Percentiles rank a stretch among this genome's conserved stretches.
Conservation (phyloP, 2,797 vertebrate species). For the Chiroxiphia lanceolata region DNA sequence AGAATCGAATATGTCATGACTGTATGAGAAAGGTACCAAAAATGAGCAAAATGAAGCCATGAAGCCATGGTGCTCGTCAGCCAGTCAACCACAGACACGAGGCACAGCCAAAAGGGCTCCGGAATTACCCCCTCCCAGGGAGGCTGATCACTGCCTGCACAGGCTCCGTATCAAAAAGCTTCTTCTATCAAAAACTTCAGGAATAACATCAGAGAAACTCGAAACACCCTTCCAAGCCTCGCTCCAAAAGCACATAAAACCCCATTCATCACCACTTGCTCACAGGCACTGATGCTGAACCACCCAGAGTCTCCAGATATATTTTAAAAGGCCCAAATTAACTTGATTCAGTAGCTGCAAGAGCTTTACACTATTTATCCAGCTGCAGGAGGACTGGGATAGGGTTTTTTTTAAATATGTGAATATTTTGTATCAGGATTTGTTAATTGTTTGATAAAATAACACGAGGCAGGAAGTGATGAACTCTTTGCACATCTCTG, state of each 20-base stretch:
- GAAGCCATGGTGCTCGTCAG: neutral
- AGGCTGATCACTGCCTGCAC: neutral
- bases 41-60: neutral
- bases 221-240: neutral
- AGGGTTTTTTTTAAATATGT: neutral
- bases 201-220: neutral
- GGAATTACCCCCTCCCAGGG: neutral
- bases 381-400: neutral
- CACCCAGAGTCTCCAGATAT: neutral
- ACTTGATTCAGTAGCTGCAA: conserved; percentile 4
- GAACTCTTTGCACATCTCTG: neutral
- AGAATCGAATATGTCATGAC: neutral
- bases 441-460: neutral
- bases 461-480: neutral
- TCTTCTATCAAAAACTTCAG: neutral
- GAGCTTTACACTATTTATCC: neutral
- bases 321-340: neutral
- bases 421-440: neutral
- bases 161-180: neutral
- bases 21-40: neutral
- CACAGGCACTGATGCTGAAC: neutral
- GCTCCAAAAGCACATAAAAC: neutral
- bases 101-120: neutral
- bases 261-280: neutral
- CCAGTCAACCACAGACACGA: rapidly evolving